Evolutionary conservation across 2,888 invertebrate genomes (phyloP), one percentile per base, ranked within the genome.

Genomic region (Tinea semifulvella): DNA sequence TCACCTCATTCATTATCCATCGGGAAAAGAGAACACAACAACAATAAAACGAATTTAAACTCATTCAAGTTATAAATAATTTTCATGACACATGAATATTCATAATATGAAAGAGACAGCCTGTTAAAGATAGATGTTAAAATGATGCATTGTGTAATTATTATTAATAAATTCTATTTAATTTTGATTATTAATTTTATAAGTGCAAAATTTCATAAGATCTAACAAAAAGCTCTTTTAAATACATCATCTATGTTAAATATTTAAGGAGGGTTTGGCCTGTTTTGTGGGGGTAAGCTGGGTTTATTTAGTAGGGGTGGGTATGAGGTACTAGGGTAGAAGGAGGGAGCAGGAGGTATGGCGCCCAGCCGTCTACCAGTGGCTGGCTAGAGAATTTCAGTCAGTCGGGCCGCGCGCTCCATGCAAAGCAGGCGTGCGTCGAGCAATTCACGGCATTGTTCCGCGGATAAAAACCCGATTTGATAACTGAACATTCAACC

Each of bases 401-500:
- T 40, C 40, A 40, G 40, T 40, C 22, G 22, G 17, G 22, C 40
- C 40, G 22, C 20, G 40, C 20, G 40, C 22, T 5, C 22, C 17
- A 22, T 40, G 4, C n/a, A 5, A 3, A 18, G 10, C 13, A 14
- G 8, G 3, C 22, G 40, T 40, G 5, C n/a, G 22, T 40, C 40
- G 13, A 2, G 4, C 11, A 13, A 2, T 13, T 2, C 17, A 7
- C 35, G 3, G 7, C 17, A 38, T 13, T 11, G 13, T 48, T 49
- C 54, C 58, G 61, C 70, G 68, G 63, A 56, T 52, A 53, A 45
- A 56, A 52, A 60, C 48, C 46, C 48, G 47, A 57, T 63, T 63
- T 60, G 62, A 66, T 74, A 59, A 73, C 65, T 72, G 63, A 73
- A 71, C 71, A 61, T 48, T 50, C 48, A 43, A 48, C 20, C 50